Conservation (phyloP, 2,888 invertebrate species). For the Seira musarum region DNA sequence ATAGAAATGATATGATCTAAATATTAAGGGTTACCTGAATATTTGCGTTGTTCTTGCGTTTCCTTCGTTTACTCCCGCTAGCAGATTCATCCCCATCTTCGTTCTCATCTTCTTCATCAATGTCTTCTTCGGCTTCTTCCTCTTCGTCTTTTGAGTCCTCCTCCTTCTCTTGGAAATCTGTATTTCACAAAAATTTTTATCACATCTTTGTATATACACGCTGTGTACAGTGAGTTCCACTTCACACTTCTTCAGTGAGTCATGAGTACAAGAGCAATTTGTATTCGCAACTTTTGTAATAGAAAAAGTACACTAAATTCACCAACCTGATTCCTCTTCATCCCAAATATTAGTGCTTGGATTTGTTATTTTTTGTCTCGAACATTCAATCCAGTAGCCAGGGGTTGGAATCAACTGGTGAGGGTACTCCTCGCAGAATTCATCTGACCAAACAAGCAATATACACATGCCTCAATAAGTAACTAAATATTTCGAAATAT, state of each 20-base stretch:
- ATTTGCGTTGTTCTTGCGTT: conserved; percentile 67
- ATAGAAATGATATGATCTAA: too few species aligned
- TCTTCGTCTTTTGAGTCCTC: conserved; percentile 72
- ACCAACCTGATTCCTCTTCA: conserved; percentile 73
- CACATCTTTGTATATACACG: too few species aligned
- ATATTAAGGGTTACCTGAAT: conserved; percentile 68
- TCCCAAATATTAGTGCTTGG: conserved; percentile 80
- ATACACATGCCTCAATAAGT: too few species aligned
- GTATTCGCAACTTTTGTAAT: not conserved
- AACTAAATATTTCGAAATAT: conserved; percentile 58
- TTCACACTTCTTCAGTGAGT: not conserved
- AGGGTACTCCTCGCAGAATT: conserved; percentile 93
- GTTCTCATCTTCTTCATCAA: conserved; percentile 64
- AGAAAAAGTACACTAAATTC: too few species aligned
- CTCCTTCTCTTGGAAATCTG: conserved; percentile 69
- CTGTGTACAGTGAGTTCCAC: not conserved
- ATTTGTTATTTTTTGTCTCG: conserved; percentile 81
- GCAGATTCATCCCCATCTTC: conserved; percentile 60
- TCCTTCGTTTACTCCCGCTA: conserved; percentile 61
- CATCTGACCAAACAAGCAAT: too few species aligned
- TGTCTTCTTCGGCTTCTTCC: conserved; percentile 61
- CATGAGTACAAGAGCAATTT: too few species aligned
- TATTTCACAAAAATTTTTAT: too few species aligned
- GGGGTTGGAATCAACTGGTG: conserved; percentile 93
- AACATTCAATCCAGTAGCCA: conserved; percentile 97